Evolutionary conservation across 1,140 invertebrate genomes (phyloP).

Genomic region (Philopotamus ludificatus): DNA sequence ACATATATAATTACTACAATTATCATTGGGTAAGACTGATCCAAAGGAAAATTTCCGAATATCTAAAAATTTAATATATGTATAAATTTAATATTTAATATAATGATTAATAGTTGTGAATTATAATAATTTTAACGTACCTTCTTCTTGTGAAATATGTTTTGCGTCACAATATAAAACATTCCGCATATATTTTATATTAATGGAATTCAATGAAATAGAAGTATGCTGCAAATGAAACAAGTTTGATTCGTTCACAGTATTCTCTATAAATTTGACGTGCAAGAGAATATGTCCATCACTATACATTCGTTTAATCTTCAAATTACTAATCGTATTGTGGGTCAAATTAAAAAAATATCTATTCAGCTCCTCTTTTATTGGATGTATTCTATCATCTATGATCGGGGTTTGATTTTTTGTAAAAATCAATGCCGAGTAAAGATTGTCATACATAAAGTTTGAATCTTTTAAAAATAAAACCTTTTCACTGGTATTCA

Average conservation of each 20-base stretch:
- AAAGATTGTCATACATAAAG: neutral
- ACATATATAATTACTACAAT: constrained; percentile 36
- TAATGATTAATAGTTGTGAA: neutral
- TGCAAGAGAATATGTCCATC: constrained; percentile 8
- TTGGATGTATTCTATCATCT: neutral
- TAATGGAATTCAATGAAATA: no score
- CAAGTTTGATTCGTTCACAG: no score
- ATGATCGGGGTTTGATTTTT: neutral
- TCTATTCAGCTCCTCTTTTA: constrained; percentile 7
- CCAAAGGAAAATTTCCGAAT: neutral
- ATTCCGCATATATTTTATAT: neutral
- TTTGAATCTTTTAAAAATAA: constrained; percentile 42
- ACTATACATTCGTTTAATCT: constrained; percentile 14
- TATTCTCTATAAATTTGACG: constrained; percentile 4
- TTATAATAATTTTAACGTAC: neutral
- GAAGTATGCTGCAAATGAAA: no score
- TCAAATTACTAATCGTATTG: neutral
- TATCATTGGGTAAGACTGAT: neutral
- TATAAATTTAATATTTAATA: neutral
- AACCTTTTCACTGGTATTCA: constrained; percentile 46
- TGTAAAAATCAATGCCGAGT: constrained; percentile 8
- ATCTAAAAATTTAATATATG: no score
- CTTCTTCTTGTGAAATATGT: no score
- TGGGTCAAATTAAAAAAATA: no score
- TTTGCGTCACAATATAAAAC: neutral